phyloP scores from a whole-genome alignment of 2,797 vertebrate species.

The Echeneis naucrates region DNA sequence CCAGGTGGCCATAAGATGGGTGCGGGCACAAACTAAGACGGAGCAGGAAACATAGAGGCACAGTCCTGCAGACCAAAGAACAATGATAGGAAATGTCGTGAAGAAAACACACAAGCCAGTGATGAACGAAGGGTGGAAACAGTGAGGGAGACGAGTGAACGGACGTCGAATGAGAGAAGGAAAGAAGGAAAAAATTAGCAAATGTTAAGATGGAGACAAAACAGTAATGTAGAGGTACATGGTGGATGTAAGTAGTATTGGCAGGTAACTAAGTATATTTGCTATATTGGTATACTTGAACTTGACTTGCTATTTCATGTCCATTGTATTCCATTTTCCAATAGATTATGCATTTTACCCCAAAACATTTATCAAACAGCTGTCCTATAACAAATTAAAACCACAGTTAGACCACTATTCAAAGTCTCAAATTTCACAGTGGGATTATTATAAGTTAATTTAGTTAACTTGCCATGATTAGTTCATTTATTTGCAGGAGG shows the following conservation, averaged over 20 bases:
- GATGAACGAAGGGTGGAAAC: slow-evolving; percentile 69
- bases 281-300: background rate
- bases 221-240: background rate
- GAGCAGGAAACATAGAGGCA: slow-evolving; percentile 76
- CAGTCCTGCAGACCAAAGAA: slow-evolving; percentile 61
- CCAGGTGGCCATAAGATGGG: slow-evolving; percentile 78
- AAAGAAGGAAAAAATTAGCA: slow-evolving; percentile 27
- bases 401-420: background rate
- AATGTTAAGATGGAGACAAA: slow-evolving; percentile 4
- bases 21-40: slow-evolving; percentile 72
- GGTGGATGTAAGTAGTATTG: background rate
- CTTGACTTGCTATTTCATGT: background rate
- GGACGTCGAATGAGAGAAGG: slow-evolving; percentile 30
- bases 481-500: background rate
- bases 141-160: slow-evolving; percentile 34
- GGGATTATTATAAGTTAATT: background rate
- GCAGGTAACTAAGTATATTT: background rate
- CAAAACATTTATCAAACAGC: background rate
- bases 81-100: slow-evolving; percentile 82
- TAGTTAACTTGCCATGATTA: background rate
- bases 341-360: background rate
- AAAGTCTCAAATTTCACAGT: background rate
- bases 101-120: slow-evolving; percentile 64
- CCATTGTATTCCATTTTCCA: background rate
- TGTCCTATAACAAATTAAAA: background rate